These are phyloP conservation scores for Drosophila kanekoi DNA, from an alignment of 2,888 invertebrate species.

Conservation along the genomic window DNA sequence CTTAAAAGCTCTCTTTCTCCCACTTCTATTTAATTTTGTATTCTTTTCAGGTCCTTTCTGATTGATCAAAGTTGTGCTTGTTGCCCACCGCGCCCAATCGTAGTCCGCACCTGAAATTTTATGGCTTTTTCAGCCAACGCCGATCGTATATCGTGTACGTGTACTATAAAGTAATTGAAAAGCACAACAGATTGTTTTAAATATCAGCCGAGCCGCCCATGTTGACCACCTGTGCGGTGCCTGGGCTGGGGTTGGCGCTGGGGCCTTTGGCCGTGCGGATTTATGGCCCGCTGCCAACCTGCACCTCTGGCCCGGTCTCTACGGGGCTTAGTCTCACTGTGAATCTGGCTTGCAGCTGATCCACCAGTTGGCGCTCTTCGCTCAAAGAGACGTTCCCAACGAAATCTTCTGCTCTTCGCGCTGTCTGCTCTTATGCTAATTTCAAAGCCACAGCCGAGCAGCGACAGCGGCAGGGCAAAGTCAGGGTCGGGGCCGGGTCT, in stretches of 20 bases:
- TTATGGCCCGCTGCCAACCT: slow-evolving; percentile 59
- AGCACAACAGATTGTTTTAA: slow-evolving; percentile 81
- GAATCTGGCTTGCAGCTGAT: slow-evolving; percentile 44
- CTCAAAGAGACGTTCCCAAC: slow-evolving; percentile 54
- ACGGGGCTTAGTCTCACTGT: slow-evolving; percentile 2
- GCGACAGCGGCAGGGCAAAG: background rate
- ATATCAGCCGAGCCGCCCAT: slow-evolving; percentile 77
- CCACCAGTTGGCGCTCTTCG: slow-evolving; percentile 50
- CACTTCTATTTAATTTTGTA: no score
- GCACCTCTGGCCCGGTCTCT: slow-evolving; percentile 16
- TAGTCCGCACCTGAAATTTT: slow-evolving; percentile 58
- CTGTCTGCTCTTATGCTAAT: slow-evolving; percentile 69
- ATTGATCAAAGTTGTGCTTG: no score
- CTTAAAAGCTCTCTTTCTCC: no score
- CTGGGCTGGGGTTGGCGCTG: slow-evolving; percentile 2
- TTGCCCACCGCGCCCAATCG: no score
- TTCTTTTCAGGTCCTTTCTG: no score
- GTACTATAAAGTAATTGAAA: slow-evolving; percentile 80
- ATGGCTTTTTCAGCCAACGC: slow-evolving; percentile 27
- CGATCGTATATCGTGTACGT: slow-evolving; percentile 75
- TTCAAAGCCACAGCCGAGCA: slow-evolving; percentile 40
- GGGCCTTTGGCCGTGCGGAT: slow-evolving; percentile 49
- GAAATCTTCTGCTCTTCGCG: slow-evolving; percentile 27
- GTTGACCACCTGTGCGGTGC: slow-evolving; percentile 76
- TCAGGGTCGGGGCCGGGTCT: slow-evolving; percentile 12